Evolutionary conservation across 2,113 vertebrate species (phyloP).

Genomic region (Megaleporinus macrocephalus): DNA sequence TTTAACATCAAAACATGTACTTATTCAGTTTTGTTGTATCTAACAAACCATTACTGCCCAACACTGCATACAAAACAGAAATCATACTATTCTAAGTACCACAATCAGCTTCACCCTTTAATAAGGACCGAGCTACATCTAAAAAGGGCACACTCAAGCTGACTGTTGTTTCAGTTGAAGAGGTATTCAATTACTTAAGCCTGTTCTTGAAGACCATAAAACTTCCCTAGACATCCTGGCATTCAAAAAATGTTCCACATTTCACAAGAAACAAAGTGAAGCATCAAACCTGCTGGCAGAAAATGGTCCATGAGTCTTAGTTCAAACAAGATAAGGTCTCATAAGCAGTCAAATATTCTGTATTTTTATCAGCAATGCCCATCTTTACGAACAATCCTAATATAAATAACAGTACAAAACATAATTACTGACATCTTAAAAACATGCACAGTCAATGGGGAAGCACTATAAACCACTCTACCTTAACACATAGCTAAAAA

Average conservation of each 20-base stretch:
- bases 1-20: too few relatives aligned
- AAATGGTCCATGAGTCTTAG: neutral
- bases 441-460: too few relatives aligned
- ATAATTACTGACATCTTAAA: too few relatives aligned
- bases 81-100: too few relatives aligned
- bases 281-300: neutral
- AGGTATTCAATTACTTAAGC: neutral
- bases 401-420: too few relatives aligned
- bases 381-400: too few relatives aligned
- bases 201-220: neutral
- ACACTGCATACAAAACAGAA: too few relatives aligned
- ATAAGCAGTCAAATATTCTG: neutral
- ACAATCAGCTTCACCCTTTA: neutral
- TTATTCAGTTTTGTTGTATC: too few relatives aligned
- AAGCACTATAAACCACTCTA: too few relatives aligned
- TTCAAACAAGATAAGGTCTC: neutral
- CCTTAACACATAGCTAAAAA: too few relatives aligned
- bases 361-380: neutral
- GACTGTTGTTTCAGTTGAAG: neutral
- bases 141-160: neutral
- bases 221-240: neutral
- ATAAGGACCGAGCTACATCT: neutral
- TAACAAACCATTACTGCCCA: too few relatives aligned
- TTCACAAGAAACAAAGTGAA: neutral
- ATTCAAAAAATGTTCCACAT: constrained; percentile 24